Conservation (phyloP, 2,797 vertebrate genomes). For the Nannoperca obscura region DNA sequence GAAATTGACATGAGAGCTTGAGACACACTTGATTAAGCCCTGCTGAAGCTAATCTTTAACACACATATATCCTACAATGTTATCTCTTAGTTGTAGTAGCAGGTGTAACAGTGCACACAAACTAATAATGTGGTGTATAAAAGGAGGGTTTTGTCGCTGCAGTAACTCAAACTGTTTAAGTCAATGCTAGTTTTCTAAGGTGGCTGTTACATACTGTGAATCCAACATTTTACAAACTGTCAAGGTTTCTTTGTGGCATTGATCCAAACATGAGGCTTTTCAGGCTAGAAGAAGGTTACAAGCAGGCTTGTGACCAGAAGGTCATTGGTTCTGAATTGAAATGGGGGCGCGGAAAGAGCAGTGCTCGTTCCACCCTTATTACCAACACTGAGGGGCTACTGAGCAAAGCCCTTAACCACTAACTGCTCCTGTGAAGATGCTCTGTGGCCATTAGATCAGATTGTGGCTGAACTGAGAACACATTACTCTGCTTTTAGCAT, state of each 20-base stretch:
- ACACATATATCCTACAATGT: neutral
- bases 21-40: neutral
- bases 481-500: neutral
- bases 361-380: no score
- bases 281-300: neutral
- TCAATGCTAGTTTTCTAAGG: neutral
- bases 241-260: neutral
- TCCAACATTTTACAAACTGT: neutral
- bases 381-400: neutral
- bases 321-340: neutral
- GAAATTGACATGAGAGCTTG: conserved; percentile 9
- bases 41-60: conserved; percentile 38
- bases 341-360: neutral
- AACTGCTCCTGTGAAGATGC: neutral
- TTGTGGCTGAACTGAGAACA: neutral
- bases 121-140: neutral
- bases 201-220: neutral
- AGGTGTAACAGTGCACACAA: neutral
- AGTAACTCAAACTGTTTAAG: neutral
- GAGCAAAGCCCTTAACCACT: neutral
- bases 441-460: conserved; percentile 3
- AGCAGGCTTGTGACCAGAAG: neutral
- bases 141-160: no score
- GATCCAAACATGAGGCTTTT: neutral
- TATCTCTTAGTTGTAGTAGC: conserved; percentile 30